phyloP scores from a whole-genome alignment of 2,797 vertebrate genomes.

The Phataginus tetradactyla region DNA sequence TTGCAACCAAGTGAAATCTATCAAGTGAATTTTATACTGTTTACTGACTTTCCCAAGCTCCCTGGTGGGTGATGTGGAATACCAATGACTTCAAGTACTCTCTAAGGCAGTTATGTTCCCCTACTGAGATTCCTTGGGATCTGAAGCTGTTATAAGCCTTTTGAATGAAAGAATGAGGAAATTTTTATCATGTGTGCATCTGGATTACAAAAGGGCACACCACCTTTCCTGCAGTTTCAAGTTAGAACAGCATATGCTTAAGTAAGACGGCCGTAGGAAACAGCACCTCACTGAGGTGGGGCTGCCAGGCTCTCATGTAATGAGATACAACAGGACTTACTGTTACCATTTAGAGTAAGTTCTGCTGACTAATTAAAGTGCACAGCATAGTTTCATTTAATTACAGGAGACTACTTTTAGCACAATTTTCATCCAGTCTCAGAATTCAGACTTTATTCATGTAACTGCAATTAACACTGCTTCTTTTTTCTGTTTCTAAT shows the following conservation, averaged over 20 bases:
- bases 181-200: neutral
- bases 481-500: slow-evolving; percentile 46
- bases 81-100: neutral
- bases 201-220: neutral
- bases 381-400: slow-evolving; percentile 66
- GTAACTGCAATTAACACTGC: slow-evolving; percentile 55
- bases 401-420: slow-evolving; percentile 72
- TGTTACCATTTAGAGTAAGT: slow-evolving; percentile 63
- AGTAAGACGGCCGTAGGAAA: neutral
- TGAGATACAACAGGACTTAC: slow-evolving; percentile 42
- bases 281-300: neutral
- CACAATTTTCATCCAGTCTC: slow-evolving; percentile 59
- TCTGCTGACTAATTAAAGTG: slow-evolving; percentile 71
- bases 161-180: neutral
- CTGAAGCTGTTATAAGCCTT: neutral
- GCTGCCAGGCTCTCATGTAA: neutral
- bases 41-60: neutral
- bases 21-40: neutral
- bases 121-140: neutral
- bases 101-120: neutral
- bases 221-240: neutral
- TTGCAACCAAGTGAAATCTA: neutral
- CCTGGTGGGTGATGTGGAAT: neutral
- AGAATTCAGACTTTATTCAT: slow-evolving; percentile 57
- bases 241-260: neutral